Conservation (phyloP, 2,113 vertebrate species). For the Condylura cristata region DNA sequence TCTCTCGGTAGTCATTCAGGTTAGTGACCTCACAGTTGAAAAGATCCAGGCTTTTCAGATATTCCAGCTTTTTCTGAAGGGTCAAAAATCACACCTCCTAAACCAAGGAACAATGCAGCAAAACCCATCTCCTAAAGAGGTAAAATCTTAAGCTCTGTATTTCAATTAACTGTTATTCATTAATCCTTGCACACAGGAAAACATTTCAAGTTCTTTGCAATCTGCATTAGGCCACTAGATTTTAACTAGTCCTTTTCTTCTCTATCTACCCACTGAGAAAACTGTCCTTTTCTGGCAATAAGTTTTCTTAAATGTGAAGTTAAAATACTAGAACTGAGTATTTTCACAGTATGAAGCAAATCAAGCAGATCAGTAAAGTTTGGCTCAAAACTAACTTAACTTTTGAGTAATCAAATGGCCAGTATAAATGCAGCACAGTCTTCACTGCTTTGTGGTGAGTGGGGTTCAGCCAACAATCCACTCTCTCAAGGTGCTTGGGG, state of each 20-base stretch:
- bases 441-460: not conserved
- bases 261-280: not conserved
- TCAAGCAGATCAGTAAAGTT: not conserved
- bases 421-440: not conserved
- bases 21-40: conserved; percentile 97
- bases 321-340: conserved; percentile 8
- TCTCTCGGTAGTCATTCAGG: conserved; percentile 94
- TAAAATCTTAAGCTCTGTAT: conserved; percentile 40
- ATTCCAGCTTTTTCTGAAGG: conserved; percentile 93
- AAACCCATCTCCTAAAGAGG: conserved; percentile 41
- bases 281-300: not conserved
- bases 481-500: not conserved
- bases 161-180: not conserved
- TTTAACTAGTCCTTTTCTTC: not conserved
- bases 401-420: not conserved
- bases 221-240: not conserved
- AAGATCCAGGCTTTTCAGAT: conserved; percentile 94
- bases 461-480: not conserved
- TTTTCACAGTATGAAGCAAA: conserved; percentile 43
- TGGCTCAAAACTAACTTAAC: conserved; percentile 1
- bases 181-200: not conserved
- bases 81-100: conserved; percentile 53
- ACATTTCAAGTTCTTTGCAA: not conserved
- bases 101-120: conserved; percentile 36
- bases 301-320: not conserved